Percentiles rank a stretch among this genome's conserved stretches.
Conservation (phyloP, 37 sponge, comb jelly and placozoan genomes). For the Petrosia ficiformis region DNA sequence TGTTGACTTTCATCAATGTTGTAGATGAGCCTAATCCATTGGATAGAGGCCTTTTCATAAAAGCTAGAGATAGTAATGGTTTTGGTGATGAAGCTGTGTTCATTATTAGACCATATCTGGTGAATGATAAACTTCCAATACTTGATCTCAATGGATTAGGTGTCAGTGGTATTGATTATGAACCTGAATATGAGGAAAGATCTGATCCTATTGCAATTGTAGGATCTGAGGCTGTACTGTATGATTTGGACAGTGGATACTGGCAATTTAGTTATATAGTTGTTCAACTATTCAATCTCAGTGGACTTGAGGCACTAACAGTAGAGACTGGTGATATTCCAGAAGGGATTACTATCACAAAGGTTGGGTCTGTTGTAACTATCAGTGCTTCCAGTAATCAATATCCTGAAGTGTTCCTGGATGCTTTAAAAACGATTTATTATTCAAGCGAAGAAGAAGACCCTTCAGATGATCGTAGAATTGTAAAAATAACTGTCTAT, state of each 20-base stretch:
- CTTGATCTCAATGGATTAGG: constrained; percentile 63
- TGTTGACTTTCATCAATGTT: constrained; percentile 10
- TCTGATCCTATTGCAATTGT: constrained; percentile 22
- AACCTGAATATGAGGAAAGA: constrained; percentile 37
- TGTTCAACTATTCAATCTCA: constrained; percentile 10
- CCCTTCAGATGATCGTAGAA: constrained; percentile 4
- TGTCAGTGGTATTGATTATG: constrained; percentile 30
- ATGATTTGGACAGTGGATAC: constrained; percentile 73
- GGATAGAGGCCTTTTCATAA: constrained; percentile 36
- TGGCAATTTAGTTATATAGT: constrained; percentile 27
- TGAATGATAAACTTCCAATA: constrained; percentile 53
- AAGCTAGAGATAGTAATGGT: constrained; percentile 34
- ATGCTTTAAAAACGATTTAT: background rate
- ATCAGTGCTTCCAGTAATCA: too few relatives aligned
- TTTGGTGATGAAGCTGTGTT: constrained; percentile 18
- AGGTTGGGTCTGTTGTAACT: too few relatives aligned
- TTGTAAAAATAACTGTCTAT: constrained; percentile 34
- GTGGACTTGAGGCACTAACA: background rate
- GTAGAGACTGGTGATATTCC: background rate
- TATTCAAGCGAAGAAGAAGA: background rate
- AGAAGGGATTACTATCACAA: background rate
- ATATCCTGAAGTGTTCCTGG: background rate
- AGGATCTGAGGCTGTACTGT: constrained; percentile 41
- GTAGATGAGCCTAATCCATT: constrained; percentile 60
- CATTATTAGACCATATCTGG: constrained; percentile 16